Evolutionary conservation across 2,113 vertebrate genomes (phyloP).

Genomic region (Perccottus glenii): DNA sequence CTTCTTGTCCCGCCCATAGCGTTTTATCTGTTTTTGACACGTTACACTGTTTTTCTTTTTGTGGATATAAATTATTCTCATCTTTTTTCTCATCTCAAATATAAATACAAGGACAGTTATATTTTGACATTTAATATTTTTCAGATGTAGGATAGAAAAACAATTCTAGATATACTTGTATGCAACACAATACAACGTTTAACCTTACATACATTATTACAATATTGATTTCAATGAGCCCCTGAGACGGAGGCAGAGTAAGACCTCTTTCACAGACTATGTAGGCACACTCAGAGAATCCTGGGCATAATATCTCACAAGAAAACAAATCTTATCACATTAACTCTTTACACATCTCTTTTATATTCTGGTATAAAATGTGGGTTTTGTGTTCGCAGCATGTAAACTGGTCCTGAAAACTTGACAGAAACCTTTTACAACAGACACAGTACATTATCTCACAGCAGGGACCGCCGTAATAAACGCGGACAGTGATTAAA

Average conservation of each 20-base stretch:
- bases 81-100: slow-evolving; percentile 11
- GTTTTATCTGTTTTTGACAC: slow-evolving; percentile 26
- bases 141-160: too few relatives aligned
- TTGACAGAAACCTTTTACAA: slow-evolving; percentile 22
- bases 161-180: too few relatives aligned
- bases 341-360: too few relatives aligned
- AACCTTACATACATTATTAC: too few relatives aligned
- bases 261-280: too few relatives aligned
- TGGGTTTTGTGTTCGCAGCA: not conserved
- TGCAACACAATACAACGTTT: too few relatives aligned
- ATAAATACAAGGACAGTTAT: slow-evolving; percentile 14
- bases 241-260: too few relatives aligned
- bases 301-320: too few relatives aligned
- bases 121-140: slow-evolving; percentile 3
- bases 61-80: slow-evolving; percentile 2
- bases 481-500: slow-evolving; percentile 8
- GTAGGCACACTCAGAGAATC: too few relatives aligned
- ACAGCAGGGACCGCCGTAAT: slow-evolving; percentile 20
- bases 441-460: slow-evolving; percentile 9
- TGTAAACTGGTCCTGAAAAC: slow-evolving; percentile 22
- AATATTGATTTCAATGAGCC: too few relatives aligned
- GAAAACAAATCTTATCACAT: too few relatives aligned
- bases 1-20: slow-evolving; percentile 11
- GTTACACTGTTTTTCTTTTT: not conserved
- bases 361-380: too few relatives aligned